Conservation (phyloP, 2,888 invertebrate genomes). For the Diloba caeruleocephala region DNA sequence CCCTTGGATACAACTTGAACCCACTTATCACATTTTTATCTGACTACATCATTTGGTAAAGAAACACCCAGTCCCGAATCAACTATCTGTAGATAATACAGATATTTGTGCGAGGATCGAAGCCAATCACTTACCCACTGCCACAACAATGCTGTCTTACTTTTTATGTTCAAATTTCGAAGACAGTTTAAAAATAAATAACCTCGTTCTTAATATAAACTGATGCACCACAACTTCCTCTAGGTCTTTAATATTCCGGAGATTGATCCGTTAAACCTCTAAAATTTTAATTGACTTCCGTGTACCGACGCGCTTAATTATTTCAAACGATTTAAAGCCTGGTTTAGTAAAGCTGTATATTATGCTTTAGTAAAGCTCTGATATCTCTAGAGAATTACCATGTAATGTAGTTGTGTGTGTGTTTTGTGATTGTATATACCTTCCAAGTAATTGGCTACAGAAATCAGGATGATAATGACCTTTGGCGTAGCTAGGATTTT, state of each 20-base stretch:
- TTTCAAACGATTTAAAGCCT: slow-evolving; percentile 46
- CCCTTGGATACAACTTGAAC: no score
- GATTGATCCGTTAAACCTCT: slow-evolving; percentile 65
- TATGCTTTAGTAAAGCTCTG: slow-evolving; percentile 21
- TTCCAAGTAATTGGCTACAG: no score
- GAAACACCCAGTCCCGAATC: no score
- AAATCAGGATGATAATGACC: no score
- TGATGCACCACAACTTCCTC: slow-evolving; percentile 41
- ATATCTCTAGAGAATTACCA: slow-evolving; percentile 15
- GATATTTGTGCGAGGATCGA: no score
- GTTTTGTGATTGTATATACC: background rate
- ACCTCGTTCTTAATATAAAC: slow-evolving; percentile 24
- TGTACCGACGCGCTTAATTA: slow-evolving; percentile 48
- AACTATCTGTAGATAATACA: no score
- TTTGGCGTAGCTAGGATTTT: no score
- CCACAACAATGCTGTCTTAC: no score
- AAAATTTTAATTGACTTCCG: slow-evolving; percentile 59
- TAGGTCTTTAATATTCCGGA: slow-evolving; percentile 64
- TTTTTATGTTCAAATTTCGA: background rate
- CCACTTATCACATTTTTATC: no score
- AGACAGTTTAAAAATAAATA: slow-evolving; percentile 4
- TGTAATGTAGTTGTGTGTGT: slow-evolving; percentile 1
- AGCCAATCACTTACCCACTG: no score
- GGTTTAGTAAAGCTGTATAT: slow-evolving; percentile 27
- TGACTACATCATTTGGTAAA: no score